Conservation (phyloP, 2,888 invertebrate genomes). For the Clostera curtula region DNA sequence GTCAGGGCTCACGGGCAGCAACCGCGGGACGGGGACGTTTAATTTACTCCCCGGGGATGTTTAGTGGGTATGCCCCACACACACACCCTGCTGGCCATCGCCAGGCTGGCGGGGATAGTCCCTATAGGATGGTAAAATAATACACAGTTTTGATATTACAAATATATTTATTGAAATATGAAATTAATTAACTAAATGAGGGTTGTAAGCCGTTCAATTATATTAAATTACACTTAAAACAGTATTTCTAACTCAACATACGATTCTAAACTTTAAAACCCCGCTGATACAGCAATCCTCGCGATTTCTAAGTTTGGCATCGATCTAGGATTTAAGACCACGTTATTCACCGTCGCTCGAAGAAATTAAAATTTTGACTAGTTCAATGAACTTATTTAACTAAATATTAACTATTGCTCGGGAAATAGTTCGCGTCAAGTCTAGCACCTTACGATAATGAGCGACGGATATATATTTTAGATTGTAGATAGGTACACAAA, state of each 20-base stretch:
- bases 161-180: slow-evolving; percentile 70
- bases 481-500: slow-evolving; percentile 60
- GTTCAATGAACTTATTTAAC: slow-evolving; percentile 34
- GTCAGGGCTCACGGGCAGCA: too few relatives aligned
- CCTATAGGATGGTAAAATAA: slow-evolving; percentile 22
- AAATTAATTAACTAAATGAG: slow-evolving; percentile 61
- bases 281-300: too few relatives aligned
- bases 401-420: slow-evolving; percentile 14
- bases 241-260: slow-evolving; percentile 9
- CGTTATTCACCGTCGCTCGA: slow-evolving; percentile 40
- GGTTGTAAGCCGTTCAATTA: slow-evolving; percentile 56
- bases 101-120: too few relatives aligned
- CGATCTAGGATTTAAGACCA: slow-evolving; percentile 27
- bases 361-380: slow-evolving; percentile 60
- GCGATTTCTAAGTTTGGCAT: too few relatives aligned
- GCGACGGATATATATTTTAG: slow-evolving; percentile 21
- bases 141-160: slow-evolving; percentile 56
- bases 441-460: slow-evolving; percentile 53
- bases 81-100: too few relatives aligned
- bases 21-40: too few relatives aligned
- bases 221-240: slow-evolving; percentile 39
- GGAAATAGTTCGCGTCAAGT: slow-evolving; percentile 16
- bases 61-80: too few relatives aligned
- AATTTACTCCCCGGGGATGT: too few relatives aligned
- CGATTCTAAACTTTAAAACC: too few relatives aligned